A percentile compares a stretch with the other conserved stretches of the same genome.
Evolutionary conservation across 1,140 invertebrate genomes (phyloP).

Genomic region (Chlorops oryzae): DNA sequence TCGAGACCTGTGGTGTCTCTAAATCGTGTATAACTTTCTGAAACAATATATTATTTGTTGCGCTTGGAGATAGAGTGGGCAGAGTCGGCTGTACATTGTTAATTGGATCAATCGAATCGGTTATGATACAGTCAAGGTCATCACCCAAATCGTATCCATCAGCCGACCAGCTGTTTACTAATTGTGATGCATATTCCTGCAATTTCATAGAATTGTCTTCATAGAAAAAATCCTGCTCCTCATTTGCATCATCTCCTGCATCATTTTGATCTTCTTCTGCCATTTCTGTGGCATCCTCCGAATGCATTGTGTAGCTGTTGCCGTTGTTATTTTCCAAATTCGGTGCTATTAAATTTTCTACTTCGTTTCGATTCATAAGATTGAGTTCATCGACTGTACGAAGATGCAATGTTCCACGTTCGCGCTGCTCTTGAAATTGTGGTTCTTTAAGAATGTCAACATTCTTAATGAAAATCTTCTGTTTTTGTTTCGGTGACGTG

Average conservation of each 20-base stretch:
- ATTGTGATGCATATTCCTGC: conserved; percentile 21
- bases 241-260: conserved; percentile 4
- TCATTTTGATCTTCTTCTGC: conserved; percentile 2
- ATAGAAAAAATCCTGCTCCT: background rate
- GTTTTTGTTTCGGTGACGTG: conserved; percentile 18
- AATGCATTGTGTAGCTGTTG: conserved; percentile 42
- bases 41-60: too few species aligned
- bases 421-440: conserved; percentile 13
- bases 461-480: conserved; percentile 45
- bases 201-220: conserved; percentile 8
- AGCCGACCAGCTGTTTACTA: conserved; percentile 23
- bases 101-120: too few species aligned
- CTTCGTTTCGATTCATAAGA: conserved; percentile 43
- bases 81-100: too few species aligned
- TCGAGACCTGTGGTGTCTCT: conserved; percentile 15
- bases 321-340: conserved; percentile 77
- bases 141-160: conserved; percentile 38
- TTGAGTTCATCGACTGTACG: conserved; percentile 45
- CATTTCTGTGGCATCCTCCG: conserved; percentile 2
- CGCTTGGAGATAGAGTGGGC: too few species aligned
- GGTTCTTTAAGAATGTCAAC: conserved; percentile 41
- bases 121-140: conserved; percentile 32
- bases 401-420: conserved; percentile 36
- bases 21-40: conserved; percentile 13
- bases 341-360: conserved; percentile 40